Evolutionary conservation across 1,140 invertebrate species (phyloP), one percentile per base, ranked within the genome.

Genomic region (Nymphalis io): DNA sequence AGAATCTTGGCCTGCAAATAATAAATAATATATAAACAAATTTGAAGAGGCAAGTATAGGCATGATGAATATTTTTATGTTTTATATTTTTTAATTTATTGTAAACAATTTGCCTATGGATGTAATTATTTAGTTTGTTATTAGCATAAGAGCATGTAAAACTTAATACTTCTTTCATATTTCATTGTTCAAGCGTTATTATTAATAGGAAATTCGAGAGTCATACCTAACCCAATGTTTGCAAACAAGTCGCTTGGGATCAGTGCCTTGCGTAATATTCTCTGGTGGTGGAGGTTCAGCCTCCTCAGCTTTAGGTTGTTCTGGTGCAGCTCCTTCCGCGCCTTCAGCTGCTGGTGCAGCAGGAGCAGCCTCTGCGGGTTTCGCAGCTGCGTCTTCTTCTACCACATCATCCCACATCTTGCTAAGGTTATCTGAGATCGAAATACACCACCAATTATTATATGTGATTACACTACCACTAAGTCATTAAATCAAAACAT

Each of bases 161-260:
- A 33, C 5, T 27, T 27, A 27, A 5, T 27, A 2, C 5, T 3
- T 27, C 5, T 27, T 1, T 27, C 3, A 27, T 0, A 27, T 33
- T 33, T 33, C 27, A 33, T 33, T 33, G 6, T 5, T 33, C 27
- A 33, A 2, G 27, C 5, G 27, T 33, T 20, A 11, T 20, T 51
- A 2, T 23, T 13, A 38, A 13, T 20, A 39, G 58, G 0, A 60
- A 12, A 40, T 12, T 3, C 33, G 18, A 39, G 46, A n/a, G 23
- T 27, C 76, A 68, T 69, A 94, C 93, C 95, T 94, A 76, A 95
- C 95, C 95, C 95, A 96, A 76, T 96, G 95, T 89, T 93, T 93
- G 86, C 94, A 94, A 51, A 94, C 82, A 70, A 94, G 90, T 73
- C 93, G 90, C 74, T 92, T 93, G 61, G 92, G 91, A 74, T 90